Percentiles rank a stretch among this genome's conserved stretches.
These are phyloP conservation scores for Vulpes lagopus DNA, from an alignment of 2,113 vertebrate species.

Conservation along the genomic window DNA sequence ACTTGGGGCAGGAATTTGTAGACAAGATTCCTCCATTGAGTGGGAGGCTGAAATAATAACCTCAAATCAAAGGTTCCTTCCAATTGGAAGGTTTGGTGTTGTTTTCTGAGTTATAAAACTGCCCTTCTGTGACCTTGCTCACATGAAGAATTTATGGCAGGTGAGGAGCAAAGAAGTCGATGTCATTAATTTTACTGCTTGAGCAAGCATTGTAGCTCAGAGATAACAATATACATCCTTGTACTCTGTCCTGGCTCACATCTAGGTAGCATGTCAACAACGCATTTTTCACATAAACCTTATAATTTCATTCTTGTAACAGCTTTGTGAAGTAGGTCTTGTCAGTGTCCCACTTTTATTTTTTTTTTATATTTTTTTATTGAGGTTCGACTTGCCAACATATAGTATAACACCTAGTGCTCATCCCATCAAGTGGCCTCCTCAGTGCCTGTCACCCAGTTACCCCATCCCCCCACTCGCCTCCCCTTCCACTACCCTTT, in stretches of 20 bases:
- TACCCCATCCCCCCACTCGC: no score
- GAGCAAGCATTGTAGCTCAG: not conserved
- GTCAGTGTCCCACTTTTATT: not conserved
- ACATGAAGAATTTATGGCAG: not conserved
- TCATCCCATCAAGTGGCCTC: no score
- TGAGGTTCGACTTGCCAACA: no score
- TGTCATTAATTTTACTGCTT: conserved; percentile 29
- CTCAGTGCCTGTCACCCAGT: no score
- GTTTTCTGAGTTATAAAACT: conserved; percentile 38
- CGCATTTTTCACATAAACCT: not conserved
- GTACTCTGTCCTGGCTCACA: not conserved
- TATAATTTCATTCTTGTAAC: not conserved
- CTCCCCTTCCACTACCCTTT: no score
- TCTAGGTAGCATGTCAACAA: not conserved
- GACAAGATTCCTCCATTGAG: not conserved
- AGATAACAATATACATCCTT: not conserved
- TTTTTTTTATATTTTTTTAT: no score
- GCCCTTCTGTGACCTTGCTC: not conserved
- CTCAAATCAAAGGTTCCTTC: conserved; percentile 25
- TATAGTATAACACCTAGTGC: no score
- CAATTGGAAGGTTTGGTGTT: not conserved
- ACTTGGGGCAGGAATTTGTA: not conserved
- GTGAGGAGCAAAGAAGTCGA: not conserved
- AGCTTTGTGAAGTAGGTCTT: not conserved
- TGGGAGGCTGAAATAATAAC: conserved; percentile 60